Base-by-base conservation (phyloP, 2,113 vertebrate species). In the Emberiza fucata region DNA sequence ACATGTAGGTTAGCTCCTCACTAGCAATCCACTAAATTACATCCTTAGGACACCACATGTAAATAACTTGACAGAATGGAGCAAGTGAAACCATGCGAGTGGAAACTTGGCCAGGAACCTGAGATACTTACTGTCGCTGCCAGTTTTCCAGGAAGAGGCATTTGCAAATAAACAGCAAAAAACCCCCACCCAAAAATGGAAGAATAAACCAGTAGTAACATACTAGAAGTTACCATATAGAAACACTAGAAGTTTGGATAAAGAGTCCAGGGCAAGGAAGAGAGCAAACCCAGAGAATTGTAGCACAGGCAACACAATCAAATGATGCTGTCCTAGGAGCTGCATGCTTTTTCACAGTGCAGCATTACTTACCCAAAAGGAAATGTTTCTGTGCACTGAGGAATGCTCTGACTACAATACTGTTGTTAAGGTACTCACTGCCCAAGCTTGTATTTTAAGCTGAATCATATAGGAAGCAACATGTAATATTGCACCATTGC, bases 121-220 rank as follows among this genome's bases (percentile, higher is more conserved):
- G 3, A 73, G 33, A 35, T 29, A 42, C 47, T 39, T 35, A 84
- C 51, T n/a, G 28, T 31, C 1, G 1, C 33, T 66, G 22, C 35
- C 61, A 57, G 4, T 54, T 88, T 93, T 86, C 64, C 75, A 77
- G 14, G 13, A 90, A 80, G 42, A 61, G 6, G 20, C 5, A 92
- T 56, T 86, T 81, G 39, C 16, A 64, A 40, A 81, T 16, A 68
- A 93, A 68, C 0, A 0, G 27, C 1, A 71, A 76, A 10, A 42
- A 40, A 37, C 10, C 0, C 2, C 18, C 19, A 33, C 8, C 22
- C 22, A 37, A 59, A 81, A 66, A 19, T 12, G 25, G 31, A 18
- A 29, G 8, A 18, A 25, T 25, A 24, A 77, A 17, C 7, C 7
- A 47, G 7, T 1, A 0, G 3, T 14, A 16, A 44, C 0, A 0